Percentiles rank a stretch among this genome's conserved stretches.
Evolutionary conservation across 2,797 vertebrate species (phyloP).

Genomic region (Oophaga sylvatica): DNA sequence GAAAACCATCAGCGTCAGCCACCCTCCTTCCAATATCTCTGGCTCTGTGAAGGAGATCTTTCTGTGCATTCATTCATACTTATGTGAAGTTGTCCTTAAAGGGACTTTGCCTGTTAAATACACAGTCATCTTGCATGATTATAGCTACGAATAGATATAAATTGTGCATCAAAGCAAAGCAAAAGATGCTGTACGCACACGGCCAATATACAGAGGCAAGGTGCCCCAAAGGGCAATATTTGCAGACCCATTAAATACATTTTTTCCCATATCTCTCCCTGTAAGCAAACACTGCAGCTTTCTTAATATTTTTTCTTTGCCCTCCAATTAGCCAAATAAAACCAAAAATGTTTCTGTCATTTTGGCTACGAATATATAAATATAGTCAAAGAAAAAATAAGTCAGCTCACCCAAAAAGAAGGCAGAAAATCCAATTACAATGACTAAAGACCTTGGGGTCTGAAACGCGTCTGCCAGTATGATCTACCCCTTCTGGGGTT

Average conservation of each 20-base stretch:
- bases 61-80: slow-evolving; percentile 19
- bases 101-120: neutral
- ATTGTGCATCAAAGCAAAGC: neutral
- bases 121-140: neutral
- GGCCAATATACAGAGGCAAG: neutral
- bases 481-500: too few species aligned
- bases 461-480: too few species aligned
- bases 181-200: neutral
- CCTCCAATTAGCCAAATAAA: too few species aligned
- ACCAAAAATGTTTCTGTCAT: too few species aligned
- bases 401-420: too few species aligned
- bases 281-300: neutral
- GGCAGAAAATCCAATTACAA: too few species aligned
- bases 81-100: neutral
- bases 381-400: too few species aligned
- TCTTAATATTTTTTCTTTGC: neutral
- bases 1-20: slow-evolving; percentile 42
- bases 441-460: too few species aligned
- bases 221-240: neutral
- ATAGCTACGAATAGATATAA: too few species aligned
- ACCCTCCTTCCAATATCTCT: slow-evolving; percentile 30
- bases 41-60: slow-evolving; percentile 27
- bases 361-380: too few species aligned
- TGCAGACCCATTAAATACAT: neutral
- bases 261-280: neutral